Percentiles rank a stretch among this genome's conserved stretches.
phyloP scores from a whole-genome alignment of 2,113 vertebrate species.

The Onychorhynchus coronatus region DNA sequence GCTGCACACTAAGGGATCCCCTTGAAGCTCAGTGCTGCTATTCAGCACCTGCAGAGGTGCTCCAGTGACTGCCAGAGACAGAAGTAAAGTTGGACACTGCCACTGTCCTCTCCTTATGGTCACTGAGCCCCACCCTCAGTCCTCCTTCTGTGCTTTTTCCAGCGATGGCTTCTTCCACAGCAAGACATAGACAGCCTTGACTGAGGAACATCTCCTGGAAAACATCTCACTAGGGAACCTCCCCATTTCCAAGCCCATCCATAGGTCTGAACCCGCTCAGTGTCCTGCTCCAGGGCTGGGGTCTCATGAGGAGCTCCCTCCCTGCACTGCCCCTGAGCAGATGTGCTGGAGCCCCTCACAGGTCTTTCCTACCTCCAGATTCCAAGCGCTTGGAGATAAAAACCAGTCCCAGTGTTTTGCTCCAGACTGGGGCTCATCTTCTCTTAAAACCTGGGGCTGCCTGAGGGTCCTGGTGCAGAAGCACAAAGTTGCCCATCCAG shows the following conservation, averaged over 20 bases:
- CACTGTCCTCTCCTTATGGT: background rate
- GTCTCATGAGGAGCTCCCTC: background rate
- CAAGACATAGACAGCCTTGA: background rate
- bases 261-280: too few species aligned
- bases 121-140: background rate
- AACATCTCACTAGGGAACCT: accelerated
- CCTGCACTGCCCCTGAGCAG: background rate
- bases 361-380: background rate
- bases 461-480: background rate
- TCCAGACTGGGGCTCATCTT: background rate
- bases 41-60: background rate
- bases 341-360: background rate
- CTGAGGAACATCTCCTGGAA: background rate
- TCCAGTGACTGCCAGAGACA: background rate
- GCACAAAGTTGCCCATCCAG: background rate
- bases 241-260: background rate
- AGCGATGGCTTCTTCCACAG: background rate
- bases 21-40: background rate
- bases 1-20: background rate
- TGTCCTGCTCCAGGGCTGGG: background rate
- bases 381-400: background rate
- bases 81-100: background rate
- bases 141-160: background rate
- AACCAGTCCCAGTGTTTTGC: background rate
- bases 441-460: background rate